A percentile compares a stretch with the other conserved stretches of the same genome.
Conservation (phyloP, 2,797 vertebrate genomes). For the Schizopygopsis pylzovi region DNA sequence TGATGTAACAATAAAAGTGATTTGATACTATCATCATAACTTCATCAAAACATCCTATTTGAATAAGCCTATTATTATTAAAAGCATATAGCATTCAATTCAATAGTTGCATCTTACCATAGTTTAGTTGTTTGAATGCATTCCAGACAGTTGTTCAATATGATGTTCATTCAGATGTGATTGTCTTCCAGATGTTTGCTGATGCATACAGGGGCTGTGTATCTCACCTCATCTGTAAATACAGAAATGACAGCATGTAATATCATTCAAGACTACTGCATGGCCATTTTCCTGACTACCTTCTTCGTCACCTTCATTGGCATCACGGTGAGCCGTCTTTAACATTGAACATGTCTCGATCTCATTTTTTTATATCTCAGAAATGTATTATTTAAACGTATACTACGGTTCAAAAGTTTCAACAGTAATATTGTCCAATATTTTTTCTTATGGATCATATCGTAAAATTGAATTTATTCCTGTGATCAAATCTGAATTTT, state of each 20-base stretch:
- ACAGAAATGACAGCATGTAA: slow-evolving; percentile 69
- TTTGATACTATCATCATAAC: background rate
- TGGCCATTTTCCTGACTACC: slow-evolving; percentile 78
- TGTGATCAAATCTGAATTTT: background rate
- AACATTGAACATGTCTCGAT: background rate
- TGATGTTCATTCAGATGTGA: background rate
- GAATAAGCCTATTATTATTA: background rate
- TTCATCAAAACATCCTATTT: background rate
- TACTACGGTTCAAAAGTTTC: background rate
- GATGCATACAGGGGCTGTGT: slow-evolving; percentile 78
- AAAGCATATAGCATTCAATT: background rate
- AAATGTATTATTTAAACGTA: background rate
- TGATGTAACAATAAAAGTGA: too few species aligned
- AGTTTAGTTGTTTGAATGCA: background rate
- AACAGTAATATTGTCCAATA: background rate
- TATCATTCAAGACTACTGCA: slow-evolving; percentile 76
- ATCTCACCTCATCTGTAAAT: slow-evolving; percentile 50
- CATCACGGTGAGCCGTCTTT: slow-evolving; percentile 78
- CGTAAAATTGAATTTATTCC: background rate
- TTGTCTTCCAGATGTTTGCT: slow-evolving; percentile 83
- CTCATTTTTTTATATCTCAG: background rate
- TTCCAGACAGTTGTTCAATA: background rate
- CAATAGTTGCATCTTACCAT: background rate
- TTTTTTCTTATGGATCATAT: background rate
- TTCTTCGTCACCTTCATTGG: slow-evolving; percentile 82